Base-by-base conservation (phyloP, 2,797 vertebrate genomes). In the Bovichtus variegatus region DNA sequence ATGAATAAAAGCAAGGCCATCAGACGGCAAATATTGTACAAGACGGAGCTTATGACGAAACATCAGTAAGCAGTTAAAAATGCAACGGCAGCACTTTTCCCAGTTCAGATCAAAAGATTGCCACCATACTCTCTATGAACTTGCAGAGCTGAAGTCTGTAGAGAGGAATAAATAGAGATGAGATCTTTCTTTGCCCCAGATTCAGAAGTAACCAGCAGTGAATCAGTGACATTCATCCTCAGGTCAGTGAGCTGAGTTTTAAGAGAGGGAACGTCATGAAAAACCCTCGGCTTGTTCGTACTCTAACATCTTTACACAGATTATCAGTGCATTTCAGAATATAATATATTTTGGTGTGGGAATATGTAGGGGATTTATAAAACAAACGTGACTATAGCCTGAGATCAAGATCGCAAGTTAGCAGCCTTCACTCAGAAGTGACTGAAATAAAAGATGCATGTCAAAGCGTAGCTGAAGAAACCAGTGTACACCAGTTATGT, bases 121-220 rank as follows among this genome's bases (percentile, higher is more conserved):
- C 76, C 74, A 19, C 49, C 53, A 38, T 64, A 70, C 74, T 80
- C 38, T 78, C 44, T 29, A 36, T 85, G 83, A 87, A 87, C 83
- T 80, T 64, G 19, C 59, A 38, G 49, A 21, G 19, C 50, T 15
- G 34, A 9, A 43, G 71, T 64, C 34, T 78, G 21, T 2, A 15
- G 9, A 70, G 73, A 70, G 50, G 29, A 73, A 46, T n/a, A 59
- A 10, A n/a, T 71, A 53, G 36, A 78, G 62, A 76, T 64, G 40
- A 75, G 61, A 65, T 66, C 4, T 63, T 19, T 68, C 16, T 43
- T n/a, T 19, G 23, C 49, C 64, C 40, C 49, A 44, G 53, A 64
- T 60, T 78, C 47, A 47, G 38, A 70, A 46, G 40, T 9, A 50
- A 44, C 58, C 41, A 1, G 63, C 43, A 62, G 13, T 41, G 51